Conservation (phyloP, 2,797 vertebrate genomes). For the Limosa lapponica region DNA sequence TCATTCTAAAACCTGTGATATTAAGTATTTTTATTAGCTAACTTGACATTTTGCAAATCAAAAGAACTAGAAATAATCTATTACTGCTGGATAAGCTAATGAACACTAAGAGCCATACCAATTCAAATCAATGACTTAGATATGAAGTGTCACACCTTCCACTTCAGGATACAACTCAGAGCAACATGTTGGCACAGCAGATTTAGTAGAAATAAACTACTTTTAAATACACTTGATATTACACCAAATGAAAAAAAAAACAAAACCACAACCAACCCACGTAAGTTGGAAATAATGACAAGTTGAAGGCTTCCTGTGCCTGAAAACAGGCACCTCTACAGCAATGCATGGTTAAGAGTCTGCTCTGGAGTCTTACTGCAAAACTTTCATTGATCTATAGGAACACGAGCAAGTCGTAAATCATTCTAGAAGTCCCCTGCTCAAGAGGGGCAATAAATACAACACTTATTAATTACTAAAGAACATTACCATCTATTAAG, state of each 20-base stretch:
- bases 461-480: not conserved
- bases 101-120: not conserved
- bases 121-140: not conserved
- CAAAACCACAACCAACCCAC: not conserved
- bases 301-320: not conserved
- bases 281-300: not conserved
- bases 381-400: not conserved
- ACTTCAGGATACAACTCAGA: not conserved
- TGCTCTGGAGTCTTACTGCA: not conserved
- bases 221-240: not conserved
- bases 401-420: not conserved
- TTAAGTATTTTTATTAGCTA: not conserved
- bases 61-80: not conserved
- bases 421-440: not conserved
- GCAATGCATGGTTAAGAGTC: not conserved
- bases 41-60: not conserved
- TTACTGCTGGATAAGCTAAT: not conserved
- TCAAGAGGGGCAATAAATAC: not conserved
- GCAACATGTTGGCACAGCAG: not conserved
- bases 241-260: not conserved
- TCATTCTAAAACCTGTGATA: not conserved
- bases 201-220: not conserved
- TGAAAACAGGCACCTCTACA: not conserved
- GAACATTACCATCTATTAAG: not conserved
- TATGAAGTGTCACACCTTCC: not conserved